Percentiles rank a stretch among this genome's conserved stretches.
Conservation (phyloP, 1,140 invertebrate species). For the Trichonephila clavipes region DNA sequence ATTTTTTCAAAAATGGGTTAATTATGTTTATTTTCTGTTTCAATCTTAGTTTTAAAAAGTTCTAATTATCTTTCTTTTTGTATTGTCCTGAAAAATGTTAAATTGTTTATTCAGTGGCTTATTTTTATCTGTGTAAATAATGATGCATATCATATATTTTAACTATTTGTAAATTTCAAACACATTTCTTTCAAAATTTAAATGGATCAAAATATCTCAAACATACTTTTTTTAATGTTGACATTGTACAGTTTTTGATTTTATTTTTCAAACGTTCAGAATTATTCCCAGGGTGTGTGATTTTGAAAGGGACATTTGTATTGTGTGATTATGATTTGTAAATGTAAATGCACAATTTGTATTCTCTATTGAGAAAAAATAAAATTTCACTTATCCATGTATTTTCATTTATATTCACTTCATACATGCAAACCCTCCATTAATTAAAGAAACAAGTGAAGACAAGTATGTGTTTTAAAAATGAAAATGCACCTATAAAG, state of each 20-base stretch:
- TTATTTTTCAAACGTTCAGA: background rate
- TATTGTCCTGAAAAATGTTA: no score
- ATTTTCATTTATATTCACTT: background rate
- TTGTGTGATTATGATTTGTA: conserved; percentile 21
- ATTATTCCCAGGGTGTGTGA: background rate
- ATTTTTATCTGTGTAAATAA: background rate
- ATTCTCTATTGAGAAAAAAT: conserved; percentile 57
- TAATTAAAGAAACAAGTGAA: no score
- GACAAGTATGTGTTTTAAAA: no score
- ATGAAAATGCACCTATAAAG: no score
- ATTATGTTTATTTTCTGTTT: no score
- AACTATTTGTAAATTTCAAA: background rate
- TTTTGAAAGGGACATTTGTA: background rate
- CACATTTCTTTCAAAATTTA: background rate
- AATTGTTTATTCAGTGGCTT: background rate
- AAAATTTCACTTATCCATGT: conserved; percentile 43
- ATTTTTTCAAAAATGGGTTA: no score
- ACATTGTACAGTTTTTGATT: background rate
- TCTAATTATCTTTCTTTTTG: no score
- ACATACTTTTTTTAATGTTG: background rate
- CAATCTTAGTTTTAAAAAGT: no score
- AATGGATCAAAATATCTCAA: no score
- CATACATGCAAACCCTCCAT: no score
- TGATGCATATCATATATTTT: background rate
- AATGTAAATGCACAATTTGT: conserved; percentile 51